Conservation (phyloP, 1,140 invertebrate species). For the Ephestia elutella region DNA sequence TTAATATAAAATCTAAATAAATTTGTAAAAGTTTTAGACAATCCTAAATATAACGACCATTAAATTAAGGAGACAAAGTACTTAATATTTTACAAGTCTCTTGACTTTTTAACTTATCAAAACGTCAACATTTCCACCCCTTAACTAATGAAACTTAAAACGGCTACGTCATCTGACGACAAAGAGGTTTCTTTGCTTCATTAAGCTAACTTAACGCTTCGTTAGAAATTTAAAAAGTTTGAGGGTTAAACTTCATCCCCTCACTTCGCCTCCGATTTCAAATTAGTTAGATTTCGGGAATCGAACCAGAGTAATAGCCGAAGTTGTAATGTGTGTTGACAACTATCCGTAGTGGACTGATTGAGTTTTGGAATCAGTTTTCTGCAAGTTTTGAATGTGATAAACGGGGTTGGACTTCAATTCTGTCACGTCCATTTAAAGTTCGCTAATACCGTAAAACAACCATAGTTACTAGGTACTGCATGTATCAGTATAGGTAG, state of each 20-base stretch:
- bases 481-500: too few relatives aligned
- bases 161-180: neutral
- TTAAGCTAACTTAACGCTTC: constrained; percentile 3
- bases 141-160: neutral
- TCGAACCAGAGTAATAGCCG: neutral
- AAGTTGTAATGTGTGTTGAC: constrained; percentile 3
- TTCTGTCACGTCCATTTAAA: too few relatives aligned
- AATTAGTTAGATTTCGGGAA: constrained; percentile 1
- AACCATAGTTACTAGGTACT: too few relatives aligned
- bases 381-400: neutral
- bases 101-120: too few relatives aligned
- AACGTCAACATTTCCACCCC: neutral
- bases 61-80: too few relatives aligned
- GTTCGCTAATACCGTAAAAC: too few relatives aligned
- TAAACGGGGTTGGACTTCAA: too few relatives aligned
- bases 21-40: too few relatives aligned
- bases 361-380: neutral
- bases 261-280: neutral
- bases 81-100: too few relatives aligned
- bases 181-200: constrained; percentile 1
- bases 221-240: constrained; percentile 4
- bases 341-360: neutral
- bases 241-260: neutral
- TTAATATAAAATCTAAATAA: too few relatives aligned
- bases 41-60: too few relatives aligned